Percentiles rank a stretch among this genome's conserved stretches.
Conservation (phyloP, 1,140 invertebrate species). For the Caerostris extrusa region DNA sequence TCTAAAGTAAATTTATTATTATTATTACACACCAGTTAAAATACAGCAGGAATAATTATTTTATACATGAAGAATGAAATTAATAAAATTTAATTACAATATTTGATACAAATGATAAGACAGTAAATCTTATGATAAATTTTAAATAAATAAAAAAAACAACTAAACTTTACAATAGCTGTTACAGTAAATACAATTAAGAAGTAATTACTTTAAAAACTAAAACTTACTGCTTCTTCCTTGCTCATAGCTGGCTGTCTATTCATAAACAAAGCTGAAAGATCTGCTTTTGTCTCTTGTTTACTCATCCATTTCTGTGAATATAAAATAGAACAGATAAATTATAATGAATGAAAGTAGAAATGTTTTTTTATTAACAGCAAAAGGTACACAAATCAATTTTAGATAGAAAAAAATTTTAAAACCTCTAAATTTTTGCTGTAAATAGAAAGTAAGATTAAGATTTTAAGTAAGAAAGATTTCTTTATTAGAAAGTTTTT, state of each 20-base stretch:
- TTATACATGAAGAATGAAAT: too few species aligned
- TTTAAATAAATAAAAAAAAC: background rate
- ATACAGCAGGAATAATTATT: background rate
- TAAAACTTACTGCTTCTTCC: conserved; percentile 87
- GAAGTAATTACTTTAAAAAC: background rate
- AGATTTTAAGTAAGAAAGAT: background rate
- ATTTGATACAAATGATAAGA: background rate
- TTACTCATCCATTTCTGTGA: conserved; percentile 90
- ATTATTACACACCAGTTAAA: background rate
- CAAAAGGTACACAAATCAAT: background rate
- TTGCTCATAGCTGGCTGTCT: conserved; percentile 93
- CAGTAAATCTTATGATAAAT: background rate
- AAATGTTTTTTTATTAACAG: too few species aligned
- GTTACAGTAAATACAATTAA: too few species aligned
- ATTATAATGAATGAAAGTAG: too few species aligned
- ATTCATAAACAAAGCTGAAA: conserved; percentile 97
- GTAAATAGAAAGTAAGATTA: background rate
- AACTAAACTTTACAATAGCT: too few species aligned
- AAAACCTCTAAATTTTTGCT: background rate
- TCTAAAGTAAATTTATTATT: background rate
- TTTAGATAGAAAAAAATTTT: background rate
- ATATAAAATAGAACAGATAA: conserved; percentile 10
- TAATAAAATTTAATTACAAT: background rate
- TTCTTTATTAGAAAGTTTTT: too few species aligned
- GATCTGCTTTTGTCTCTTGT: conserved; percentile 94